phyloP scores from a whole-genome alignment of 2,113 vertebrate species.

The Hippoglossus stenolepis region DNA sequence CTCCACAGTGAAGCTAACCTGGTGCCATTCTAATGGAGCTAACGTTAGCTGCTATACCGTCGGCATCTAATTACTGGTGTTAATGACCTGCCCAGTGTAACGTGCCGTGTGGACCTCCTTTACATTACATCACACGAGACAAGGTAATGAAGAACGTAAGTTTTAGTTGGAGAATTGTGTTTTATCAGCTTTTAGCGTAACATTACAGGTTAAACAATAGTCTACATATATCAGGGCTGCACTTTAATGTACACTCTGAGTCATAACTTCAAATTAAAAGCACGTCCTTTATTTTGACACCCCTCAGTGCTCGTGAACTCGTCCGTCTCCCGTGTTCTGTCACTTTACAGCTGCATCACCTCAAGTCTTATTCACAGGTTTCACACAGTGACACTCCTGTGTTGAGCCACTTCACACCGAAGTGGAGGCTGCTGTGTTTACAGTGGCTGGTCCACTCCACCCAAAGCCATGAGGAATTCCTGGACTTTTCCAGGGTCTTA shows the following conservation, averaged over 20 bases:
- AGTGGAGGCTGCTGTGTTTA: constrained; percentile 31
- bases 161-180: too few species aligned
- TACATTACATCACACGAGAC: background rate
- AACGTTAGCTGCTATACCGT: background rate
- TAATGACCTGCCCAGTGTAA: background rate
- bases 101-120: background rate
- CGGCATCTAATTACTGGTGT: background rate
- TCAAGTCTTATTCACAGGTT: background rate
- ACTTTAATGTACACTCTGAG: too few species aligned
- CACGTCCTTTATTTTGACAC: background rate
- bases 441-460: constrained; percentile 46
- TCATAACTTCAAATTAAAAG: constrained; percentile 7
- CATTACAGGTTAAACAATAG: background rate
- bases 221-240: background rate
- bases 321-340: background rate
- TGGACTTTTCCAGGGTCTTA: constrained; percentile 19
- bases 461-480: constrained; percentile 66
- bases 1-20: background rate
- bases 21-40: background rate
- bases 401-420: constrained; percentile 30
- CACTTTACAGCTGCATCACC: background rate
- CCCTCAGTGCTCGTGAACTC: background rate
- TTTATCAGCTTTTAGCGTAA: too few species aligned
- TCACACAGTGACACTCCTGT: background rate
- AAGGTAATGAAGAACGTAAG: background rate